Evolutionary conservation across 2,888 invertebrate genomes (phyloP).

Genomic region (Cryptocephalus primarius): DNA sequence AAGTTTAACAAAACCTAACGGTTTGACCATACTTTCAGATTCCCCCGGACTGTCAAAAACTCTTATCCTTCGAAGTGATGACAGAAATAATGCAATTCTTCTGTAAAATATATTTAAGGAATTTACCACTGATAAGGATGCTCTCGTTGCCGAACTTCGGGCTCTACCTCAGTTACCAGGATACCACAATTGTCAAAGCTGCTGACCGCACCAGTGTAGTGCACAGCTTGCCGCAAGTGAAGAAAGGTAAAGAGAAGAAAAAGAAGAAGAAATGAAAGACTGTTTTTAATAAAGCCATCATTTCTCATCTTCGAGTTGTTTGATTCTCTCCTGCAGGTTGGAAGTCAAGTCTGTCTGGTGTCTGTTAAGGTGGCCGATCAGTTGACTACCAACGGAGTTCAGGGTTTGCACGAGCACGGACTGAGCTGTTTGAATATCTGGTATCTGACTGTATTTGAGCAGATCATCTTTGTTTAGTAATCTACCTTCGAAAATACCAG

Average conservation of each 20-base stretch:
- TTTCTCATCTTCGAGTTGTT: constrained; percentile 27
- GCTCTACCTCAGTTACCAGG: constrained; percentile 23
- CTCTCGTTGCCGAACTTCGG: constrained; percentile 32
- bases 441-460: constrained; percentile 51
- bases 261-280: constrained; percentile 14
- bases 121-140: constrained; percentile 31
- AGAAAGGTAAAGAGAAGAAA: constrained; percentile 10
- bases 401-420: constrained; percentile 59
- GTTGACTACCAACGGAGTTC: constrained; percentile 50
- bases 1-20: no score
- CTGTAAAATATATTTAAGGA: constrained; percentile 30
- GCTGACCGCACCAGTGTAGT: not conserved
- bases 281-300: constrained; percentile 2
- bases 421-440: constrained; percentile 53
- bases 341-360: constrained; percentile 58
- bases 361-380: constrained; percentile 55
- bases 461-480: constrained; percentile 60
- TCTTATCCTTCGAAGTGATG: constrained; percentile 29
- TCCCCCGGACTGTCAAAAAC: constrained; percentile 27
- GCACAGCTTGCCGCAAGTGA: not conserved
- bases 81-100: constrained; percentile 27
- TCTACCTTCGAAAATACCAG: constrained; percentile 61
- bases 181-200: constrained; percentile 2
- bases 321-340: constrained; percentile 50
- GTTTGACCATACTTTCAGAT: constrained; percentile 17